These are phyloP conservation scores for Magallana nippona DNA, from an alignment of 2,888 invertebrate species.

Conservation along the genomic window DNA sequence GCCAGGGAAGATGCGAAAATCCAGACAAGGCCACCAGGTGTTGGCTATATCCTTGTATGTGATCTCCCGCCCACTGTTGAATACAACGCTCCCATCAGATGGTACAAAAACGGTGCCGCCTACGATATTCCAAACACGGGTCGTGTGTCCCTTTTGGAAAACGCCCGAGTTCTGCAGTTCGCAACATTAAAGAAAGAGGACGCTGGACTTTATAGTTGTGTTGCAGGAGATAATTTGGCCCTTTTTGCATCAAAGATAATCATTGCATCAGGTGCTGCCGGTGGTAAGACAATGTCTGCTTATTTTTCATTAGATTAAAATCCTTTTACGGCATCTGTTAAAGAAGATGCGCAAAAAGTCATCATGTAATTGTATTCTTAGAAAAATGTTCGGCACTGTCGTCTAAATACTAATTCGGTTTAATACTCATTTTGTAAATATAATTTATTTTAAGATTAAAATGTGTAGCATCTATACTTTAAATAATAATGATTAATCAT, in stretches of 20 bases:
- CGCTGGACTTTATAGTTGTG: neutral
- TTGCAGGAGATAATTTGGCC: slow-evolving; percentile 10
- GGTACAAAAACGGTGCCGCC: slow-evolving; percentile 3
- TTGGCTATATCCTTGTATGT: neutral
- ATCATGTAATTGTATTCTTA: too few species aligned
- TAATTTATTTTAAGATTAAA: too few species aligned
- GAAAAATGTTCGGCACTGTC: too few species aligned
- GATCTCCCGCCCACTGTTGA: neutral
- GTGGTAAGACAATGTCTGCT: neutral
- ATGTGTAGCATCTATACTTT: too few species aligned
- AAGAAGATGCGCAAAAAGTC: too few species aligned
- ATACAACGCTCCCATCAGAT: neutral
- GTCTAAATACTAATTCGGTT: too few species aligned
- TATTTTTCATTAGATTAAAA: too few species aligned
- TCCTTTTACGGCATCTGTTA: too few species aligned
- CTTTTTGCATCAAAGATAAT: neutral
- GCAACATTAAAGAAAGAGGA: neutral
- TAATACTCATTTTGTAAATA: too few species aligned
- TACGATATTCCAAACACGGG: neutral
- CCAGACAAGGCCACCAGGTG: neutral
- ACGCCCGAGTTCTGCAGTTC: neutral
- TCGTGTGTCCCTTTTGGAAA: neutral
- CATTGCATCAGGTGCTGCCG: neutral
- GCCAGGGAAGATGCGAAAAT: neutral
- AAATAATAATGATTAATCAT: too few species aligned